Base-by-base conservation (phyloP, 2,797 vertebrate genomes). In the Enteromius thamalakanensis region DNA sequence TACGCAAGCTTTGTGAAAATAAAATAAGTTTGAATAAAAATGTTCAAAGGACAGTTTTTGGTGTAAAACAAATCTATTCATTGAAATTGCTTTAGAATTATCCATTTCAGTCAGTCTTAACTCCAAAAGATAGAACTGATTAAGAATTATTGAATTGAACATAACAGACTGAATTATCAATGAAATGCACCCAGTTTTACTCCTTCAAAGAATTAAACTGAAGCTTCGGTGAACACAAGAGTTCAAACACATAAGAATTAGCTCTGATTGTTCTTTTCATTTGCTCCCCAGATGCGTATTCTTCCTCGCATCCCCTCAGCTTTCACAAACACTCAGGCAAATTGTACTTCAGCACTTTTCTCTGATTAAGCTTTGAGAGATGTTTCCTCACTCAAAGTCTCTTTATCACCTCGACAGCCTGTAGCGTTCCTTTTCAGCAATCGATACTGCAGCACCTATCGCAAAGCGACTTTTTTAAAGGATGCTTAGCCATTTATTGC, bases 291-390 rank as follows among this genome's bases (percentile, higher is more conserved):
- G 14, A 19, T 74, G 9, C 45, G 1, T 7, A 26, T 82, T 82
- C 62, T 67, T 67, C 29, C 32, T 29, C 23, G 1, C 58, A 29
- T 5, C 58, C 32, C 67, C 15, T 40, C 32, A 9, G 51, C 9
- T 76, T 70, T 60, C 6, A 53, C 14, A n/a, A 80, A 65, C 19
- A 65, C 15, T 42, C 29, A 55, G n/a, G 6, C 32, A 77, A 70
- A 77, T 83, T 69, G 34, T 53, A 40, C 65, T 40, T 74, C 45
- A 34, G 53, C 26, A 62, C 26, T 64, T 82, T 47, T 29, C 10
- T 55, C 49, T 76, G n/a, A 58, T 77, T 77, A 62, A 47, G 49
- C 49, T 77, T 77, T 77, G 26, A 83, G 65, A 68, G 37, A 77
- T 83, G 64, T 58, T 69, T 26, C 21, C 8, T 69, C 23, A 47